Conservation (phyloP, 2,797 vertebrate species). For the Takifugu ocellatus region DNA sequence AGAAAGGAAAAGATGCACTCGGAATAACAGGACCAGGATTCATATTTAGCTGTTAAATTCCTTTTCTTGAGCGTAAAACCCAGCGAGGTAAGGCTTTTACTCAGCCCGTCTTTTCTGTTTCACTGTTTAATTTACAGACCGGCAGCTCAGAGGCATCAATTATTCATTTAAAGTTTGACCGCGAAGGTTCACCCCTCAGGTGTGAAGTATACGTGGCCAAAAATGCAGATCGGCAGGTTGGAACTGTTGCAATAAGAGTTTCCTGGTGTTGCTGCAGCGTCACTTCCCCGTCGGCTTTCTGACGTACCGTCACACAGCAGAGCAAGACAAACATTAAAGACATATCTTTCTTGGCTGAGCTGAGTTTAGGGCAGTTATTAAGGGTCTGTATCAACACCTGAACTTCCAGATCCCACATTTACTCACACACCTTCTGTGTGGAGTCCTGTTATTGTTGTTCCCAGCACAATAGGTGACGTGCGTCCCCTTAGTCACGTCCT, state of each 20-base stretch:
- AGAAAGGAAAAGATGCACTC: conserved; percentile 22
- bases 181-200: conserved; percentile 29
- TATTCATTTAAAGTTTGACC: neutral
- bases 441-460: too few species aligned
- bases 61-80: conserved; percentile 9
- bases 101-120: neutral
- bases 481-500: too few species aligned
- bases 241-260: conserved; percentile 14
- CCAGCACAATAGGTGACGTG: too few species aligned
- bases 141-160: too few species aligned
- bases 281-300: neutral
- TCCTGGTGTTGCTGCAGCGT: neutral
- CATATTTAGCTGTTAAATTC: neutral
- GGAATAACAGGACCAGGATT: conserved; percentile 7
- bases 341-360: too few species aligned
- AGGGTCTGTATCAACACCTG: conserved; percentile 12
- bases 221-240: conserved; percentile 67
- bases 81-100: conserved; percentile 39
- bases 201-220: conserved; percentile 22
- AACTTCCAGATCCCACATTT: conserved; percentile 34
- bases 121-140: too few species aligned
- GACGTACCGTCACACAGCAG: too few species aligned
- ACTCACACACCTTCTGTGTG: conserved; percentile 21
- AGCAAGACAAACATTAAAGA: too few species aligned
- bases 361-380: too few species aligned